Conservation (phyloP, 1,140 invertebrate species). For the Lepidostoma basale region DNA sequence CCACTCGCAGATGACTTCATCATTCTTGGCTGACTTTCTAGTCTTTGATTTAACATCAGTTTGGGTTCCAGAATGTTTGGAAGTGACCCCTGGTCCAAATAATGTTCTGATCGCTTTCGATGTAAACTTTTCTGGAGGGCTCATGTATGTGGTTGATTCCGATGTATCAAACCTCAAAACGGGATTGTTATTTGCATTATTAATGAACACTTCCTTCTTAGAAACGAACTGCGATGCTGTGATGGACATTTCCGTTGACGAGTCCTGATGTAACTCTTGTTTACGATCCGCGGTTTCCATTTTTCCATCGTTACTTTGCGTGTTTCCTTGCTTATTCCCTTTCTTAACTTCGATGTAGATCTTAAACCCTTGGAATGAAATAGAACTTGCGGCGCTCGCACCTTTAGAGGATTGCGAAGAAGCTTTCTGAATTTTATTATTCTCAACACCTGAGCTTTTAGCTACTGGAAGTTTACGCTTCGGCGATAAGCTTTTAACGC, state of each 20-base stretch:
- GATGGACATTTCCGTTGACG: constrained; percentile 34
- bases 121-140: constrained; percentile 56
- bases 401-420: neutral
- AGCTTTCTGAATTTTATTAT: neutral
- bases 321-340: constrained; percentile 6
- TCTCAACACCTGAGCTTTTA: neutral
- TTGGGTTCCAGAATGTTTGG: neutral
- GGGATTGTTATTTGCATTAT: constrained; percentile 28
- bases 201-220: constrained; percentile 48
- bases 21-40: neutral
- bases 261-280: constrained; percentile 4
- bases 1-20: neutral
- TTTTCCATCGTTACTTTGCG: neutral
- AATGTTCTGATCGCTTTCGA: constrained; percentile 47
- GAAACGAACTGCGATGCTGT: constrained; percentile 46
- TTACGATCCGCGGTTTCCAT: neutral
- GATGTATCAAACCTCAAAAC: constrained; percentile 48
- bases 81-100: constrained; percentile 2
- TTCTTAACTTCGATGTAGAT: constrained; percentile 37
- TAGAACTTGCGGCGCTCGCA: constrained; percentile 16
- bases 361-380: constrained; percentile 39
- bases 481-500: constrained; percentile 4
- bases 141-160: constrained; percentile 59
- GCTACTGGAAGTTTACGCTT: neutral
- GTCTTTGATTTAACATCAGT: neutral